Evolutionary conservation across 2,113 vertebrate genomes (phyloP), one percentile per base, ranked within the genome.

Genomic region (Rhagologus leucostigma): DNA sequence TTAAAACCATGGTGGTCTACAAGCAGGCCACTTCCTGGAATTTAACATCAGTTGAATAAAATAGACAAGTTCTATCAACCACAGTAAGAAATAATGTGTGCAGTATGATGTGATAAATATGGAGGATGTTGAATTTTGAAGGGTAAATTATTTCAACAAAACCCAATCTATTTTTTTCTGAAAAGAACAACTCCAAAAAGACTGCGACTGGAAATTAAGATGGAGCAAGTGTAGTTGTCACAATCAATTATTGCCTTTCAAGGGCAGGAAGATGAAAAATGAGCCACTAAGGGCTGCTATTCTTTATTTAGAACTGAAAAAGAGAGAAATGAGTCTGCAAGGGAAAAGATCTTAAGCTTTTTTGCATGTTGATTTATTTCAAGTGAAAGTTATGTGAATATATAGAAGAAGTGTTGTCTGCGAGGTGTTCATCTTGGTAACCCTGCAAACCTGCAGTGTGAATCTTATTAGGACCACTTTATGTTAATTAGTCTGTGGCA

Each of bases 161-260:
- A 91, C 57, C 16, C 32, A 62, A 46, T 41, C 41, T 69, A 73
- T 50, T 59, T 84, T 67, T 70, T 75, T 69, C 22, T 49, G 22
- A 57, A 33, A 74, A 78, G 84, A 91, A 53, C 9, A 42, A 59
- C 47, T 41, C 42, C 29, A 39, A 59, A 37, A 41, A 57, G 35
- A 74, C 52, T 78, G 49, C 11, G 18, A 42, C n/a, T 79, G 49
- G 29, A 78, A 93, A 95, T 55, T 44, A 60, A 27, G 78, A 52
- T 74, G 24, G 57, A 74, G 73, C 96, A 97, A 98, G 92, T 97
- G 97, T 96, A 98, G 98, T 98, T 97, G 26, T 94, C 96, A 77
- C 97, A 96, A 64, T 96, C 81, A 35, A 92, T 88, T 22, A 96
- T 64, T 56, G 98, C 95, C 73, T 93, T 97, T 84, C 98, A 83